Conservation (phyloP, 2,888 invertebrate species). For the Fissipunctia ypsillon region DNA sequence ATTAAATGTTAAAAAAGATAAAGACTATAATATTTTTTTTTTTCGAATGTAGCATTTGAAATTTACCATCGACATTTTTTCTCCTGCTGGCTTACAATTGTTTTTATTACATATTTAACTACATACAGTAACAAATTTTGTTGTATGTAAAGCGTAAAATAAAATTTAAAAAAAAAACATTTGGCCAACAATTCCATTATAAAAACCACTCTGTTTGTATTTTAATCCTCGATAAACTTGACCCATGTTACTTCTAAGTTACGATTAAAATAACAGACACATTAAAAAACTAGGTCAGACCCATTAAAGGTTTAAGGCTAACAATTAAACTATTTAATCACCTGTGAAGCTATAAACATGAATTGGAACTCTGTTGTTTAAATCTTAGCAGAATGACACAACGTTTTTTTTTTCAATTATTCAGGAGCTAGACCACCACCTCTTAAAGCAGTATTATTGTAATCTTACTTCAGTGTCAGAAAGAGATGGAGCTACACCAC, state of each 20-base stretch:
- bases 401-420: background rate
- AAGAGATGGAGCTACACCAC: too few species aligned
- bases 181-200: too few species aligned
- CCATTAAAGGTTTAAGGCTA: conserved; percentile 17
- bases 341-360: conserved; percentile 17
- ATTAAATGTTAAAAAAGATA: conserved; percentile 21
- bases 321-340: conserved; percentile 25
- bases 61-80: background rate
- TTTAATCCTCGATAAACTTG: conserved; percentile 17
- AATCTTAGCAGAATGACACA: conserved; percentile 25
- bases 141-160: background rate
- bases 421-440: too few species aligned
- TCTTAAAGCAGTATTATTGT: too few species aligned
- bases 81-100: too few species aligned
- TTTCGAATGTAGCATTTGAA: background rate
- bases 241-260: background rate
- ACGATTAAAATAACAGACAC: conserved; percentile 22
- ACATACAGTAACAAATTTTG: too few species aligned
- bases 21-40: background rate
- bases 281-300: conserved; percentile 36
- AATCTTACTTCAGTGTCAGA: too few species aligned
- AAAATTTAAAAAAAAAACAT: background rate
- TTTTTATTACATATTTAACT: background rate
- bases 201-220: background rate
- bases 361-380: conserved; percentile 36